Conservation (phyloP, 2,888 invertebrate genomes). For the Cheilosia pagana region DNA sequence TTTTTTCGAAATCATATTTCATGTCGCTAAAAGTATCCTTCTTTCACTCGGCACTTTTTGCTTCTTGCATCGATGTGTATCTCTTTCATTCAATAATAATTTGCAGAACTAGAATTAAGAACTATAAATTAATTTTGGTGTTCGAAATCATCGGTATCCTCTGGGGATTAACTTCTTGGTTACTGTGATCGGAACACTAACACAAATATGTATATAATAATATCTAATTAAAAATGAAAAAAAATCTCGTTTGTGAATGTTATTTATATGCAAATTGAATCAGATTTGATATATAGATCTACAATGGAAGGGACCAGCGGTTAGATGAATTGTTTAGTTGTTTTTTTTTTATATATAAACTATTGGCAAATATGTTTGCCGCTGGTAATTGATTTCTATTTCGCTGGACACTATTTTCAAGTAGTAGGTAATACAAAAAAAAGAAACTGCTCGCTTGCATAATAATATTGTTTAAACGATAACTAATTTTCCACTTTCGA, state of each 20-base stretch:
- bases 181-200: constrained; percentile 43
- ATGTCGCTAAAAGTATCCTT: constrained; percentile 52
- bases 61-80: neutral
- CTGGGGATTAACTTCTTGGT: neutral
- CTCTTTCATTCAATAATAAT: constrained; percentile 5
- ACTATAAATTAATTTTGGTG: constrained; percentile 17
- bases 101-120: constrained; percentile 26
- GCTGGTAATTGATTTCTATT: constrained; percentile 44
- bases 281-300: constrained; percentile 13
- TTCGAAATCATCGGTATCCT: neutral
- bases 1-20: constrained; percentile 46
- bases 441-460: constrained; percentile 30
- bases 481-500: neutral
- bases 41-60: constrained; percentile 25
- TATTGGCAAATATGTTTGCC: constrained; percentile 21
- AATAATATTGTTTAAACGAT: neutral
- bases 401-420: constrained; percentile 37
- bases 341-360: constrained; percentile 17
- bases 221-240: constrained; percentile 28
- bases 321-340: constrained; percentile 1
- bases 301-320: constrained; percentile 49
- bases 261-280: constrained; percentile 31
- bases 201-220: constrained; percentile 18
- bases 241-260: constrained; percentile 48
- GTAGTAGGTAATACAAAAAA: constrained; percentile 13